Evolutionary conservation across 2,113 vertebrate species (phyloP), one percentile per base, ranked within the genome.

Genomic region (Symphodus melops): DNA sequence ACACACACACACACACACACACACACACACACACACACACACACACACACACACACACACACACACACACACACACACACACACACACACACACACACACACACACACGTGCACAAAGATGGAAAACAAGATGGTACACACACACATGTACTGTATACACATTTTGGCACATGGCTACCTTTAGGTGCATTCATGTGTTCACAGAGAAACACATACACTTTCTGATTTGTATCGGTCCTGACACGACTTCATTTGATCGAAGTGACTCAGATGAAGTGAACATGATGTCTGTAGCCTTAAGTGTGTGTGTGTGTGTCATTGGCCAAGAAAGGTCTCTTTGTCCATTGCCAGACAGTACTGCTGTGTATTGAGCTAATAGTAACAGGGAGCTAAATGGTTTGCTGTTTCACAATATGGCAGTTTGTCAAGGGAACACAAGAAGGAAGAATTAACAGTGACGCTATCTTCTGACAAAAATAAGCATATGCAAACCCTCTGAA

Each of bases 261-360:
- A 80, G 75, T 79, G 75, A 82, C 42, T 83, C 64, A 67, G 55
- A 23, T 82, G 79, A 60, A n/a, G 16, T 53, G 55, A 76, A 60
- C 63, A 63, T 72, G 42, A 59, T 46, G 70, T 79, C n/a, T 81
- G 21, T 83, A 58, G 75, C 75, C 66, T 57, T 37, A 53, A 76
- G 74, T 59, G 66, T 68, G 60, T 77, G 64, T 56, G 44, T 72
- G 64, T 75, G 55, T 68, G 56, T 33, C 28, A 79, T 39, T n/a
- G 23, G 61, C 36, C 41, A 39, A 37, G 41, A 62, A 66, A 66
- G 25, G 33, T 13, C 49, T 74, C 61, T 72, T 77, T 85, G 76
- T 78, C 33, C 73, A 63, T 41, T 55, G 65, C 16, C 19, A 49
- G 48, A 19, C 46, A 42, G 14, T 16, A 0, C 12, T 44, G 59